Evolutionary conservation across 2,888 invertebrate species (phyloP).

Genomic region (Euspilapteryx auroguttella): DNA sequence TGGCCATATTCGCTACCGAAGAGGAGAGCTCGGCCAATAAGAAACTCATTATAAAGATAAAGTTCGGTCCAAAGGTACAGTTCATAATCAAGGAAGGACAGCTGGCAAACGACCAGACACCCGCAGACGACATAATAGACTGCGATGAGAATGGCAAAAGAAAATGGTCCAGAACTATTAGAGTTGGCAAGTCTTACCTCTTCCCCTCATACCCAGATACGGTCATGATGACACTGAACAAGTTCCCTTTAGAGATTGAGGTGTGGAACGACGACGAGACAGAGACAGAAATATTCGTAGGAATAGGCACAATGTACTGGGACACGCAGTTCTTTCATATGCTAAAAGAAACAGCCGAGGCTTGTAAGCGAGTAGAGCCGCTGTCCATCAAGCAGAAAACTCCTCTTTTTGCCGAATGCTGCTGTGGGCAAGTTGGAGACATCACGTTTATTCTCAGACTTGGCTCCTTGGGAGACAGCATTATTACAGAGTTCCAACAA

Average conservation of each 20-base stretch:
- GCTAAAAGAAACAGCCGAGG: conserved; percentile 35
- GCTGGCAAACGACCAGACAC: conserved; percentile 21
- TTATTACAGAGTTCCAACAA: conserved; percentile 48
- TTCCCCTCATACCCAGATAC: conserved; percentile 51
- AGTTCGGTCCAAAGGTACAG: conserved; percentile 47
- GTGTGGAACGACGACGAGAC: conserved; percentile 44
- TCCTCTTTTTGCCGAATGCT: conserved; percentile 26
- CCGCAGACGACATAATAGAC: conserved; percentile 27
- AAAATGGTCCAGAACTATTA: conserved; percentile 34
- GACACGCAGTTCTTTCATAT: conserved; percentile 43
- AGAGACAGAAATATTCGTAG: conserved; percentile 38
- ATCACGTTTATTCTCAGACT: conserved; percentile 46
- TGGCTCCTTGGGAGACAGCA: conserved; percentile 47
- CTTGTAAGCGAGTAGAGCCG: conserved; percentile 26
- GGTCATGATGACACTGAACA: conserved; percentile 35
- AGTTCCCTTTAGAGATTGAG: conserved; percentile 50
- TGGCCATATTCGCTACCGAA: conserved; percentile 32
- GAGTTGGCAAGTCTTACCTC: conserved; percentile 56
- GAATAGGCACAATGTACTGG: conserved; percentile 43
- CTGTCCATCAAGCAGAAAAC: conserved; percentile 29
- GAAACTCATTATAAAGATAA: conserved; percentile 41
- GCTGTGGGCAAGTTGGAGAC: conserved; percentile 35
- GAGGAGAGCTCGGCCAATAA: conserved; percentile 29
- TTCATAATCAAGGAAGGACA: conserved; percentile 51
- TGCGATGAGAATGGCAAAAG: conserved; percentile 26